phyloP scores from a whole-genome alignment of 2,888 invertebrate species.

The Nemapogon koenigi region DNA sequence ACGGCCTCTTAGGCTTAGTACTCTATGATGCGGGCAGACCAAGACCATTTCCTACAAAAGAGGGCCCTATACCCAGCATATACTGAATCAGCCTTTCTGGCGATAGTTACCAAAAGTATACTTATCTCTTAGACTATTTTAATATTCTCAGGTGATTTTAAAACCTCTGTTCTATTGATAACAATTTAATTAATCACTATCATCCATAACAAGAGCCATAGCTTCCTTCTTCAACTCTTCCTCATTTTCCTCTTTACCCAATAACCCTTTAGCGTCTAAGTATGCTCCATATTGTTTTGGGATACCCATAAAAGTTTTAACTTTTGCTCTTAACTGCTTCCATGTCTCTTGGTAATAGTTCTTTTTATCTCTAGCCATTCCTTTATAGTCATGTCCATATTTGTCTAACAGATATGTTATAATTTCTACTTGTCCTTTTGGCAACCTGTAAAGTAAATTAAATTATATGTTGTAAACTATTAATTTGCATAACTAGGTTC shows the following conservation, averaged over 20 bases:
- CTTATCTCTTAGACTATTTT: no score
- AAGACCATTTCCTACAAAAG: no score
- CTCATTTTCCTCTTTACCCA: constrained; percentile 54
- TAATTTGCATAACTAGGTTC: no score
- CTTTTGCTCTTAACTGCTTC: constrained; percentile 84
- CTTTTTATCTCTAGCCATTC: constrained; percentile 85
- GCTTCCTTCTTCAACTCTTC: constrained; percentile 48
- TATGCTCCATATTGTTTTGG: constrained; percentile 81
- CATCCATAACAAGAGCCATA: constrained; percentile 41
- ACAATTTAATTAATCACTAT: constrained; percentile 36
- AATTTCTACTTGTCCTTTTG: constrained; percentile 78
- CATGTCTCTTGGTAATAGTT: constrained; percentile 93
- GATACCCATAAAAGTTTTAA: constrained; percentile 82
- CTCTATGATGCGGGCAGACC: no score
- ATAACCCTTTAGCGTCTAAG: constrained; percentile 60
- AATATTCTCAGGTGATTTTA: no score
- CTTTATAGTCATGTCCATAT: constrained; percentile 87
- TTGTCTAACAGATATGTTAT: constrained; percentile 85
- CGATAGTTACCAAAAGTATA: no score
- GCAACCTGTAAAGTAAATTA: constrained; percentile 52
- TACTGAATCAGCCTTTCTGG: no score
- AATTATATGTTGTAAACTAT: no score
- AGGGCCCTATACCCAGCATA: no score
- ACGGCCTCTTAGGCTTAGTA: no score
- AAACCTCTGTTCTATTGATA: no score